Evolutionary conservation across 2,888 invertebrate genomes (phyloP).

Genomic region (Strigamia transsilvanica): DNA sequence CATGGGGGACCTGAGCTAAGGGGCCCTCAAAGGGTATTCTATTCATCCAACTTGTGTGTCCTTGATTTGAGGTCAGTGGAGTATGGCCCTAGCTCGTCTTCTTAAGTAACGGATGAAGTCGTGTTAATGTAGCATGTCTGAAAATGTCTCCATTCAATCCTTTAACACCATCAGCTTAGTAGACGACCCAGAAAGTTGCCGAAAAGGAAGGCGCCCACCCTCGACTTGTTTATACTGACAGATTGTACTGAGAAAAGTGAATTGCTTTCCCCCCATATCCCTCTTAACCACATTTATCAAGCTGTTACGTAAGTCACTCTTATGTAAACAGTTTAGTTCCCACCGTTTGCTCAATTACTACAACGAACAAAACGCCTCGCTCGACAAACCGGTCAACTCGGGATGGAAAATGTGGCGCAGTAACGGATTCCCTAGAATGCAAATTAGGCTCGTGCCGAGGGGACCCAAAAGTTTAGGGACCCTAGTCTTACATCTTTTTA

Average conservation of each 20-base stretch:
- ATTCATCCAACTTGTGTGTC: not conserved
- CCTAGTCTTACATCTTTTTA: too few relatives aligned
- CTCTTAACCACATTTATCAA: not conserved
- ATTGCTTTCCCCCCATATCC: conserved; percentile 1
- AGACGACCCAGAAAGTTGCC: not conserved
- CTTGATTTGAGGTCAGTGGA: not conserved
- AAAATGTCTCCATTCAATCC: not conserved
- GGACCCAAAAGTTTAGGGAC: too few relatives aligned
- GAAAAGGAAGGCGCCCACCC: not conserved
- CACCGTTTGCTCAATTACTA: not conserved
- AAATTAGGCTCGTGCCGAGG: too few relatives aligned
- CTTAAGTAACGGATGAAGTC: not conserved
- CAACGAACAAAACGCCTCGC: not conserved
- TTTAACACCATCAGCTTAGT: not conserved
- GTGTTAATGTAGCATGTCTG: not conserved
- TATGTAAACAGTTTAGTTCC: conserved; percentile 3
- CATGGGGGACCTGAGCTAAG: too few relatives aligned
- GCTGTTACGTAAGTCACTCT: not conserved
- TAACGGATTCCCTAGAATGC: too few relatives aligned
- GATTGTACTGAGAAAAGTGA: not conserved
- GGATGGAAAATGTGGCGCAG: too few relatives aligned
- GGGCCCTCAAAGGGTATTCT: too few relatives aligned
- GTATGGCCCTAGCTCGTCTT: not conserved
- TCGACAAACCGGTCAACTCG: not conserved
- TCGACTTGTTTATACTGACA: conserved; percentile 3